Evolutionary conservation across 1,140 invertebrate genomes (phyloP).

Genomic region (Drosophila simulans): DNA sequence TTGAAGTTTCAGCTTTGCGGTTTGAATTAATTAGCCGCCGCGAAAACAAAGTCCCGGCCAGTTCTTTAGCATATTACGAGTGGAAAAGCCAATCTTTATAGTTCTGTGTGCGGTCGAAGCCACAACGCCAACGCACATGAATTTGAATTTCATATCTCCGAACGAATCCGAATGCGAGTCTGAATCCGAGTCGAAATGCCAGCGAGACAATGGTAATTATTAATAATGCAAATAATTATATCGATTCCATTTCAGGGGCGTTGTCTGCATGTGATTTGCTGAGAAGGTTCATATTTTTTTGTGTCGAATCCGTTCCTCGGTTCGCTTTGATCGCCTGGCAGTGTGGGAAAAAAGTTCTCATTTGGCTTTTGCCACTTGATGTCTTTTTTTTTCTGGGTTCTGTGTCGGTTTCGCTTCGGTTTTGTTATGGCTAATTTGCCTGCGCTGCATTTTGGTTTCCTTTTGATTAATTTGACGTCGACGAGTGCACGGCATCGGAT

Average conservation of each 20-base stretch:
- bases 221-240: slow-evolving; percentile 83
- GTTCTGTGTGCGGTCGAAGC: slow-evolving; percentile 56
- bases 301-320: slow-evolving; percentile 27
- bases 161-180: slow-evolving; percentile 19
- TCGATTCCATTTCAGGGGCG: slow-evolving; percentile 79
- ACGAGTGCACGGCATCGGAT: slow-evolving; percentile 72
- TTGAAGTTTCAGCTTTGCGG: slow-evolving; percentile 73
- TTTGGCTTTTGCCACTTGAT: slow-evolving; percentile 71
- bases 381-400: slow-evolving; percentile 30
- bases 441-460: slow-evolving; percentile 69
- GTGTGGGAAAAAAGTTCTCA: slow-evolving; percentile 77
- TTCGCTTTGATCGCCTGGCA: slow-evolving; percentile 64
- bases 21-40: slow-evolving; percentile 77
- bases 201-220: slow-evolving; percentile 79
- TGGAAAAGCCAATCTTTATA: slow-evolving; percentile 29
- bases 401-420: slow-evolving; percentile 13
- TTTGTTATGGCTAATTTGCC: slow-evolving; percentile 65
- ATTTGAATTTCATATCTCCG: slow-evolving; percentile 47
- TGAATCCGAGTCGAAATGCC: slow-evolving; percentile 33
- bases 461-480: slow-evolving; percentile 80
- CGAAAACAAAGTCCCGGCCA: slow-evolving; percentile 41
- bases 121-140: slow-evolving; percentile 66
- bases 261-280: slow-evolving; percentile 67
- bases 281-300: slow-evolving; percentile 53
- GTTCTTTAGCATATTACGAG: slow-evolving; percentile 65